Evolutionary conservation across 2,888 invertebrate genomes (phyloP).

Genomic region (Prionchulus punctatus): DNA sequence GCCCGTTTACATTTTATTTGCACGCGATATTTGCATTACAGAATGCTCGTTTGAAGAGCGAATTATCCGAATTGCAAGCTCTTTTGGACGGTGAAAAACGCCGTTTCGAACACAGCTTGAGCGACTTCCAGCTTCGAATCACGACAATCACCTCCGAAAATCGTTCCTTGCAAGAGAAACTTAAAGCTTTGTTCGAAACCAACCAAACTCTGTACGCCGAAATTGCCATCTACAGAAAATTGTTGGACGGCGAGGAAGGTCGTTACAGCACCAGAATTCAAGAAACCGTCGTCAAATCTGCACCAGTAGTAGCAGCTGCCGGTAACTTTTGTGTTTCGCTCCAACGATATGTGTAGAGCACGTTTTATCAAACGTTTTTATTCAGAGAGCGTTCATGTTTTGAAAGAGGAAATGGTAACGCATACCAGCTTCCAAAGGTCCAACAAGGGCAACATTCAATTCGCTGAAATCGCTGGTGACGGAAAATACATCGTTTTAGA

Average conservation of each 20-base stretch:
- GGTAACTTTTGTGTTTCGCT: no score
- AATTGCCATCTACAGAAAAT: conserved; percentile 43
- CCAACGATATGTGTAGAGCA: no score
- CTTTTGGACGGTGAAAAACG: conserved; percentile 38
- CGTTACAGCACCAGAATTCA: conserved; percentile 31
- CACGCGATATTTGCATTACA: conserved; percentile 17
- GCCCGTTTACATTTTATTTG: no score
- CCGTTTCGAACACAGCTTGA: conserved; percentile 36
- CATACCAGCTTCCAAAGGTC: conserved; percentile 40
- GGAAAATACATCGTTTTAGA: conserved; percentile 39
- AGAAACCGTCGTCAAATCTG: conserved; percentile 31
- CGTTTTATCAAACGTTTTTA: not conserved
- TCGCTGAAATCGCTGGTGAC: conserved; percentile 37
- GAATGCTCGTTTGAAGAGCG: conserved; percentile 39
- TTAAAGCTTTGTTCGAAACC: conserved; percentile 37
- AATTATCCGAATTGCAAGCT: conserved; percentile 37
- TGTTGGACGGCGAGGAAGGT: conserved; percentile 42
- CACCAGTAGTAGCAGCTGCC: conserved; percentile 24
- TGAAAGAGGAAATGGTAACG: conserved; percentile 37
- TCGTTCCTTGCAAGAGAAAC: conserved; percentile 33
- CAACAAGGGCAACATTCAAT: conserved; percentile 39
- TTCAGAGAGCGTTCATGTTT: not conserved
- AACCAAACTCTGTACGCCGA: conserved; percentile 42
- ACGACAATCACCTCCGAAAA: conserved; percentile 32
- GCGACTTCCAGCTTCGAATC: conserved; percentile 31